Evolutionary conservation across 2,797 vertebrate species (phyloP), one percentile per base, ranked within the genome.

Genomic region (Pseudochirops corinnae): DNA sequence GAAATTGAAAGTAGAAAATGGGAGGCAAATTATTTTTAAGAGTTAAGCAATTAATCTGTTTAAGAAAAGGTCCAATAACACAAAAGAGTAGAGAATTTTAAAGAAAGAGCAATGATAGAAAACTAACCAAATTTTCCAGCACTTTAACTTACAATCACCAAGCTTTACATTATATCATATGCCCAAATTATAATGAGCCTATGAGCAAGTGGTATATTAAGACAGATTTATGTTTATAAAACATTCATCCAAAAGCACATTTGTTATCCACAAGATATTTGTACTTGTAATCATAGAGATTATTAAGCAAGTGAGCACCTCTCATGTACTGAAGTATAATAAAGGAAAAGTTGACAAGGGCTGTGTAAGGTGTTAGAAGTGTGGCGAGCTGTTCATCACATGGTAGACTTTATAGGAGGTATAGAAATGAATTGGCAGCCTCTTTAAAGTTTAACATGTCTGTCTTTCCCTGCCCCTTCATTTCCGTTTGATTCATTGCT

Each of bases 381-480:
- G 46, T 96, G 56, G 46, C 67, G 93, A 90, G 11, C n/a, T 52
- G 56, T 39, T 96, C 3, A 46, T 82, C 58, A 33, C 94, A 92
- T 95, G 33, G 50, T 95, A 0, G 56, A 0, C 93, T 31, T 92
- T 95, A 39, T 46, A 52, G 16, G 55, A 91, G n/a, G 9, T 29
- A 39, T 94, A 0, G 56, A 74, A 95, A 10, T 7, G 0, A 13
- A 91, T 94, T 93, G 62, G 14, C 91, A 96, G 57, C 33, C 56
- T 97, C 94, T 96, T 96, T 94, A 56, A 98, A 97, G 10, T 58
- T 96, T 95, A 94, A 94, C 28, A 90, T 93, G 0, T 92, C 90
- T 55, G 0, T 94, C 90, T 97, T 95, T 92, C 6, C 96, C 50
- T 96, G 11, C 90, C 55, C 56, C 60, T 90, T 95, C 53, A 12